phyloP scores from a whole-genome alignment of 2,888 invertebrate species.

The Ornithoptera alexandrae region DNA sequence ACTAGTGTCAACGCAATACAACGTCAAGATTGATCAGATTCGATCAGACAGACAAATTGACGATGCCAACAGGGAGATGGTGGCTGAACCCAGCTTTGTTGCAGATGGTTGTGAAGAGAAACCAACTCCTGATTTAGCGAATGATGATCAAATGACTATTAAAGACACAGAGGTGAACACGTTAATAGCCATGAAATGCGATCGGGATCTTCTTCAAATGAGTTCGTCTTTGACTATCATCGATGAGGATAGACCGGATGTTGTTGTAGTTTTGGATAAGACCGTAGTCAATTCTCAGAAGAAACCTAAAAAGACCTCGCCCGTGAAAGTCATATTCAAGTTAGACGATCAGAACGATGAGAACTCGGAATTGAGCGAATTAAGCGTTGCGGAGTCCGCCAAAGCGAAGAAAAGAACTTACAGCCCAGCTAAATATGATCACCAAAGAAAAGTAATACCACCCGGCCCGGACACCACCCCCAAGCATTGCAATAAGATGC shows the following conservation, averaged over 20 bases:
- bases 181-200: conserved; percentile 59
- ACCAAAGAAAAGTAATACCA: conserved; percentile 30
- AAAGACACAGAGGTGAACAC: conserved; percentile 58
- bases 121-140: conserved; percentile 38
- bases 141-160: conserved; percentile 37
- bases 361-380: conserved; percentile 41
- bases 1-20: conserved; percentile 15
- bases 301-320: conserved; percentile 32
- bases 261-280: conserved; percentile 36
- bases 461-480: conserved; percentile 51
- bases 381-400: conserved; percentile 35
- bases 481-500: conserved; percentile 56
- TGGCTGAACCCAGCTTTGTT: conserved; percentile 31
- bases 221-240: conserved; percentile 63
- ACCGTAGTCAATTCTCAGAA: conserved; percentile 16
- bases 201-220: conserved; percentile 52
- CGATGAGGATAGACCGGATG: conserved; percentile 46
- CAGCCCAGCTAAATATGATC: conserved; percentile 42
- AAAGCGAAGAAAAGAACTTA: conserved; percentile 54
- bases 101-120: conserved; percentile 39
- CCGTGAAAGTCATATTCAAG: conserved; percentile 45
- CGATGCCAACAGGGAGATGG: conserved; percentile 13
- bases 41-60: background rate
- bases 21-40: conserved; percentile 9
- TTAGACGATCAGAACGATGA: conserved; percentile 34